phyloP scores from a whole-genome alignment of 2,888 invertebrate species.

The Monoplex corrugatus region DNA sequence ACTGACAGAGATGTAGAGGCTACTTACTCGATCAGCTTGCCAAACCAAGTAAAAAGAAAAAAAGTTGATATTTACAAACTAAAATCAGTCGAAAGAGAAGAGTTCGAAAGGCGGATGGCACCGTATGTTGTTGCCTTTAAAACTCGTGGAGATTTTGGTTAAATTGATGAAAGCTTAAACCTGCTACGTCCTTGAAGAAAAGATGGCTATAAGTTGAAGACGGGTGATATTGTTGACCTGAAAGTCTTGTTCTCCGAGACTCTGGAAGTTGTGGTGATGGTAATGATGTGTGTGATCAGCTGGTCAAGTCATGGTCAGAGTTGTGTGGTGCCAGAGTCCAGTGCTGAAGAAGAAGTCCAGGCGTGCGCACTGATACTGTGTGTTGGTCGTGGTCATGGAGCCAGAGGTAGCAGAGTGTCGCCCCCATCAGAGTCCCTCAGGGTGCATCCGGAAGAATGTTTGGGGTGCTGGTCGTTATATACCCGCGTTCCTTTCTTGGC shows the following conservation, averaged over 20 bases:
- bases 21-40: constrained; percentile 36
- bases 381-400: background rate
- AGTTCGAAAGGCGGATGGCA: constrained; percentile 50
- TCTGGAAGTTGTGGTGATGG: background rate
- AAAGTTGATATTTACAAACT: constrained; percentile 27
- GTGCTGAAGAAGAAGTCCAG: background rate
- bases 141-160: background rate
- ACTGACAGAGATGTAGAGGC: constrained; percentile 29
- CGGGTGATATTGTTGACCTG: background rate
- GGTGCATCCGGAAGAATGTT: constrained; percentile 50
- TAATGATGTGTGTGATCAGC: background rate
- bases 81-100: background rate
- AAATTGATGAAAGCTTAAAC: constrained; percentile 2
- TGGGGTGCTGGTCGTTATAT: constrained; percentile 39
- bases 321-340: background rate
- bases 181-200: background rate
- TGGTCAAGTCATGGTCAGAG: constrained; percentile 15
- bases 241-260: background rate
- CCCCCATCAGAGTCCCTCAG: background rate
- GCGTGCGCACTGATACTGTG: background rate
- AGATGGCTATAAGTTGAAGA: background rate
- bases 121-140: background rate
- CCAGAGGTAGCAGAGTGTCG: background rate
- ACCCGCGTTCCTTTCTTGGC: constrained; percentile 25
- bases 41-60: background rate